Evolutionary conservation across 2,113 vertebrate species (phyloP).

Genomic region (Apodemus speciosus): DNA sequence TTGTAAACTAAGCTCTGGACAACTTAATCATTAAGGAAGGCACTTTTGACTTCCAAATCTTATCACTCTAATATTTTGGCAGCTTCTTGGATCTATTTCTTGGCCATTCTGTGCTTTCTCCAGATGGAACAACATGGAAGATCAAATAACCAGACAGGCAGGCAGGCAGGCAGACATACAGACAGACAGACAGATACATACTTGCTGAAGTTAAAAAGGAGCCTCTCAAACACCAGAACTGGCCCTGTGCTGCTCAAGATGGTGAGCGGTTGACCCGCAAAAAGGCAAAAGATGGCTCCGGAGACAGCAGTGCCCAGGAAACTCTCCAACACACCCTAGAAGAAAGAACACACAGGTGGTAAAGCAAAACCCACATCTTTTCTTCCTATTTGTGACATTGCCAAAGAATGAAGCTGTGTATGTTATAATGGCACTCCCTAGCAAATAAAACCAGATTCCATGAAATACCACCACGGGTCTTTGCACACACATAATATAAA

Average conservation of each 20-base stretch:
- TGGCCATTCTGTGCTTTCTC: neutral
- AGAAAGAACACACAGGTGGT: conserved; percentile 49
- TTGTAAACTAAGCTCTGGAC: neutral
- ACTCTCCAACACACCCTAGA: conserved; percentile 96
- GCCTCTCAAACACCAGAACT: conserved; percentile 96
- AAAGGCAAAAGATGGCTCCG: conserved; percentile 94
- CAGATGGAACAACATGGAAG: neutral
- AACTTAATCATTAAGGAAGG: neutral
- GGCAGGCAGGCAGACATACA: neutral
- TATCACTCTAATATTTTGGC: neutral
- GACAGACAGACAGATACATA: conserved; percentile 78
- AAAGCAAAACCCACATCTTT: neutral
- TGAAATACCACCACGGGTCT: neutral
- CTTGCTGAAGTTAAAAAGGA: conserved; percentile 99
- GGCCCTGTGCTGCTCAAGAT: conserved; percentile 98
- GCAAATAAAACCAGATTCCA: neutral
- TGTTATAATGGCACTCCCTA: neutral
- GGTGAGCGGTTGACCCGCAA: conserved; percentile 95
- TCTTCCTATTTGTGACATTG: neutral
- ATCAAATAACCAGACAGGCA: neutral
- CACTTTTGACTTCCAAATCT: neutral
- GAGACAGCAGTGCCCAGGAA: conserved; percentile 96
- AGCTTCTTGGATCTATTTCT: neutral
- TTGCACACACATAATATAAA: neutral
- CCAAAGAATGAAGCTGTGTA: neutral